Evolutionary conservation across 2,113 vertebrate species (phyloP), one percentile per base, ranked within the genome.

Genomic region (Psettodes erumei): DNA sequence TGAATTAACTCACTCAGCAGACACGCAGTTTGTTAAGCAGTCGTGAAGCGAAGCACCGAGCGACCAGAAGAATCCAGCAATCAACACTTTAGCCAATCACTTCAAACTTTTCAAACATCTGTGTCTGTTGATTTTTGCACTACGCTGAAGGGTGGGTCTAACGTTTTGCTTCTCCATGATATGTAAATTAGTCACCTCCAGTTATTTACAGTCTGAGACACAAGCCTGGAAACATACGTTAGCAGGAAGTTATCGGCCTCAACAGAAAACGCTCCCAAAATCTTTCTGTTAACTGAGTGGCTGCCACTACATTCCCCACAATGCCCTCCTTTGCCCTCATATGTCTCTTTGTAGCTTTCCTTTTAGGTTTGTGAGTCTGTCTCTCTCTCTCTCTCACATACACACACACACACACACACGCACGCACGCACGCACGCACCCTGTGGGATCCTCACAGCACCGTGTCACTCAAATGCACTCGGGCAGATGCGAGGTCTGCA

Each of bases 361-460:
- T 55, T 45, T 43, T 11, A 42, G 12, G 13, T 69, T 19, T 56
- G 38, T 9, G 19, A 32, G 37, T 33, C 28, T 69, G 15, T 21
- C n/a, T n/a, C n/a, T n/a, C 18, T 27, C 9, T 53, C 23, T 28
- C 25, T 6, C 11, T 15, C 23, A 15, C 23, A 28, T 28, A 32
- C 51, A 19, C 27, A 30, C 51, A 60, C 33, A 25, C 50, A 32
- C 60, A 55, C 35, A 54, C 64, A 40, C 33, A 53, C 32, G 21
- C 18, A 27, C 47, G 43, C 23, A 67, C 50, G 48, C 45, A 38
- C 35, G n/a, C 25, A 21, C 32, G 45, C 10, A 45, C 35, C 28
- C 16, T 8, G 23, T 42, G 50, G 37, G 8, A 54, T 42, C 65
- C 25, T 55, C 27, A 43, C 1, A 45, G 28, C 48, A 51, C 28